phyloP scores from a whole-genome alignment of 2,113 vertebrate genomes.

The Fulica atra region DNA sequence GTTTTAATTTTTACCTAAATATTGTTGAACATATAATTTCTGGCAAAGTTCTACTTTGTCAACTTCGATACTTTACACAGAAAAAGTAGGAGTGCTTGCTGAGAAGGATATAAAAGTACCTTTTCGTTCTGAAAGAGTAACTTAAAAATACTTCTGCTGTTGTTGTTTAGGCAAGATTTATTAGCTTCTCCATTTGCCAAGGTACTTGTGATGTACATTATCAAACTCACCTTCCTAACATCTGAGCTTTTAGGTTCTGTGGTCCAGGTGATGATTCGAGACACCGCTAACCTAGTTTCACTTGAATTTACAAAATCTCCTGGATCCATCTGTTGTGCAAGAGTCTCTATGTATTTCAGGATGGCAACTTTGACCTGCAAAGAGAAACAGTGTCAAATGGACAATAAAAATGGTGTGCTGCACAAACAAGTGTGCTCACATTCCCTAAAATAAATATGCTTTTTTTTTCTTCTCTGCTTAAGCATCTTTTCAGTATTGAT shows the following conservation, averaged over 20 bases:
- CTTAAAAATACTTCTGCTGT: neutral
- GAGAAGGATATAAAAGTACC: neutral
- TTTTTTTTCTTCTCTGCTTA: neutral
- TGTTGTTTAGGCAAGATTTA: neutral
- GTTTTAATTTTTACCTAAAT: neutral
- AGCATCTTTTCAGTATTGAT: neutral
- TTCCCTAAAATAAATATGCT: neutral
- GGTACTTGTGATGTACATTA: neutral
- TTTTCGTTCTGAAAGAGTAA: neutral
- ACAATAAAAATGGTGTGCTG: neutral
- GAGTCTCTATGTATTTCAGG: slow-evolving; percentile 94
- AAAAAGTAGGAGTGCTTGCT: neutral
- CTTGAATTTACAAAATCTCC: slow-evolving; percentile 96
- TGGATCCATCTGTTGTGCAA: slow-evolving; percentile 95
- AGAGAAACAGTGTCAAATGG: slow-evolving; percentile 19
- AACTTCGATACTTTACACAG: neutral
- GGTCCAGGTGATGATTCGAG: slow-evolving; percentile 97
- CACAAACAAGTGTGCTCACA: neutral
- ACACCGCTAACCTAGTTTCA: slow-evolving; percentile 94
- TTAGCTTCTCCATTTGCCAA: neutral
- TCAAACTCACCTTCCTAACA: slow-evolving; percentile 87
- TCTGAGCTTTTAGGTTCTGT: slow-evolving; percentile 97
- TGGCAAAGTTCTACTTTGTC: neutral
- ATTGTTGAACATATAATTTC: neutral
- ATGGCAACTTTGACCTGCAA: slow-evolving; percentile 95